Evolutionary conservation across 2,888 invertebrate genomes (phyloP).

Genomic region (Amblyteles armatorius): DNA sequence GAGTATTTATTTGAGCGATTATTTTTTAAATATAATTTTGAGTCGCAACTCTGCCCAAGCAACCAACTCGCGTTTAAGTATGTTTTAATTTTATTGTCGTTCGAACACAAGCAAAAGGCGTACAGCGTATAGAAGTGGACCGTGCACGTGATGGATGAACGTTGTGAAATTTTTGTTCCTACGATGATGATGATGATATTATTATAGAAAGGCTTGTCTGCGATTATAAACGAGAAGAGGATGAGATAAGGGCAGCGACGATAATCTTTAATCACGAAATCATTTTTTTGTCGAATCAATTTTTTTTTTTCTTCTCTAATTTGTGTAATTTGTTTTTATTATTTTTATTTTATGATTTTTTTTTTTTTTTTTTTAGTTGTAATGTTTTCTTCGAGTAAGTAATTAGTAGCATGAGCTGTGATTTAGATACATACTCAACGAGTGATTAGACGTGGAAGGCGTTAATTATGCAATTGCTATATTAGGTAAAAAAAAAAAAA

Average conservation of each 20-base stretch:
- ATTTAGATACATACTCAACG: constrained; percentile 84
- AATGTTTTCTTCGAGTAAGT: constrained; percentile 77
- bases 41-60: constrained; percentile 56
- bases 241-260: constrained; percentile 65
- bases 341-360: not conserved
- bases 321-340: constrained; percentile 47
- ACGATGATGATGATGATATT: constrained; percentile 65
- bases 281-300: constrained; percentile 3
- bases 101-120: constrained; percentile 44
- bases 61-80: constrained; percentile 62
- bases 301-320: constrained; percentile 41
- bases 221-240: constrained; percentile 71
- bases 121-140: constrained; percentile 54
- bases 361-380: constrained; percentile 32
- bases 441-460: constrained; percentile 74
- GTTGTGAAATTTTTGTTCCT: constrained; percentile 76
- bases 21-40: constrained; percentile 38
- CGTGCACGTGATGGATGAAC: constrained; percentile 55
- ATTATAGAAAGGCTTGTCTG: constrained; percentile 34
- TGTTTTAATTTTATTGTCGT: constrained; percentile 66
- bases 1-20: constrained; percentile 62
- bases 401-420: constrained; percentile 85
- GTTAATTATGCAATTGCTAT: constrained; percentile 66
- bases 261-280: constrained; percentile 30
- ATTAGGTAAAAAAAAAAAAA: constrained; percentile 50